Evolutionary conservation across 2,113 vertebrate genomes (phyloP), one percentile per base, ranked within the genome.

Genomic region (Vidua chalybeata): DNA sequence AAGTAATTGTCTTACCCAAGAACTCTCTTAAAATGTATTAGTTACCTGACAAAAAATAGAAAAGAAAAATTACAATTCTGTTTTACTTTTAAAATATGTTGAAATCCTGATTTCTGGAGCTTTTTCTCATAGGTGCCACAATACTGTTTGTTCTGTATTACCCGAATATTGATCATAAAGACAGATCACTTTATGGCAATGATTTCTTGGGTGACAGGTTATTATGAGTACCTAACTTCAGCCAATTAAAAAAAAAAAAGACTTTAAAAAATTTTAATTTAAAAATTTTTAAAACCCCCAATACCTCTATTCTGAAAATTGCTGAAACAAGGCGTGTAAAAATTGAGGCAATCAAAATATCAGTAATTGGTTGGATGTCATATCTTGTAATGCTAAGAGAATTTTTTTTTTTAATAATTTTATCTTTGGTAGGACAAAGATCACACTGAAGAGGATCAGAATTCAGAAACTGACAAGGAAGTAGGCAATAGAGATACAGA

Each of bases 381-480:
- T 56, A 37, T 14, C 15, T 9, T 45, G 0, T 64, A 58, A 64
- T 78, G 51, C 58, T 66, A 66, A 66, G 51, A 78, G 18, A 73
- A 49, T 63, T 63, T 30, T 64, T 35, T 35, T 72, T 74, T 84
- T 28, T 91, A 94, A 75, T 37, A 46, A 66, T 72, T 83, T 94
- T 98, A 71, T 90, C 79, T 86, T 92, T 94, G 95, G 4, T 93
- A 98, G 97, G 98, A 98, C 77, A 98, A 97, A 84, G 97, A 98
- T 84, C 96, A 97, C 45, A 93, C 74, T 96, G 97, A 98, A 94
- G 98, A 98, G 31, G 96, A 97, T 79, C 94, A 52, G 87, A 97
- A 87, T 97, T 96, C 92, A 43, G 97, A 95, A 51, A 98, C 97
- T n/a, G 97, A 97, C 84, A 97, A 98, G 90, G 98, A 97, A 74